These are phyloP conservation scores for Drosophila lutescens DNA, from an alignment of 2,888 invertebrate species.

Conservation along the genomic window DNA sequence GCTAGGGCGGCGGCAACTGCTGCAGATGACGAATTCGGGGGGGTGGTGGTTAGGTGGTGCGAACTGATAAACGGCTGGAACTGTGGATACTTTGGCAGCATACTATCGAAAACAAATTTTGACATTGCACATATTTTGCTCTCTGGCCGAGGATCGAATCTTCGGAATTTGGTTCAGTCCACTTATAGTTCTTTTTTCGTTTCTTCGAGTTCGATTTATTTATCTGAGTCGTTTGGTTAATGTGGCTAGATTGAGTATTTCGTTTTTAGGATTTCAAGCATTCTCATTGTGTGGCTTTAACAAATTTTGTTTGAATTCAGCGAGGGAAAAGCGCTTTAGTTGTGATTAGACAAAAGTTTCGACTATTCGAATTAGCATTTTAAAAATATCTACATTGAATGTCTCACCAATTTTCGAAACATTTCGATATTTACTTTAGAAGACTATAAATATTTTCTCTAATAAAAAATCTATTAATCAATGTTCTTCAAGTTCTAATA, in stretches of 20 bases:
- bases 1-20: conserved; percentile 87
- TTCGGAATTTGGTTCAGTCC: conserved; percentile 39
- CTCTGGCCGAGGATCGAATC: conserved; percentile 69
- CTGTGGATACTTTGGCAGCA: conserved; percentile 96
- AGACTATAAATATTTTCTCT: no score
- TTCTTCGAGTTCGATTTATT: conserved; percentile 20
- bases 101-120: conserved; percentile 99
- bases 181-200: conserved; percentile 15
- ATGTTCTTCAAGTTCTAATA: background rate
- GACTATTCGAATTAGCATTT: background rate
- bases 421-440: background rate
- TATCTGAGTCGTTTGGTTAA: conserved; percentile 6
- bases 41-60: conserved; percentile 84
- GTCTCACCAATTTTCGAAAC: no score
- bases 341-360: background rate
- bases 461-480: background rate
- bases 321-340: conserved; percentile 1
- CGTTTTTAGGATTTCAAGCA: conserved; percentile 26
- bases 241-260: conserved; percentile 6
- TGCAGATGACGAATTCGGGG: conserved; percentile 88
- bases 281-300: conserved; percentile 46
- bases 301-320: conserved; percentile 74
- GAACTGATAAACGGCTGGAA: conserved; percentile 87
- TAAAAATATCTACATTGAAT: background rate
- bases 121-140: conserved; percentile 90